phyloP scores from a whole-genome alignment of 2,113 vertebrate genomes.

The Peromyscus maniculatus region DNA sequence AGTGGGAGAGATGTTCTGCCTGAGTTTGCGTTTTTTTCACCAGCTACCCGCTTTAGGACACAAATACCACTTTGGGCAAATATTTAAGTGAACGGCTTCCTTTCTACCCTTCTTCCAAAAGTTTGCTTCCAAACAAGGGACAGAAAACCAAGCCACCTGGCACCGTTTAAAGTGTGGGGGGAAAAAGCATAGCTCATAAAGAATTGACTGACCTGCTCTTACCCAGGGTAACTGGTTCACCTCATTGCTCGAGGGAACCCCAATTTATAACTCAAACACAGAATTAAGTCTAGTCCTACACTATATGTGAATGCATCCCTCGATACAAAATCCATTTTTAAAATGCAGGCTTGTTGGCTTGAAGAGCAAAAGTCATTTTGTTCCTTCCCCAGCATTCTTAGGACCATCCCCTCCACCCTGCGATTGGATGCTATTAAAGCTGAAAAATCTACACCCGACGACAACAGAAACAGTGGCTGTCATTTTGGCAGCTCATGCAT shows the following conservation, averaged over 20 bases:
- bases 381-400: not conserved
- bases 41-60: not conserved
- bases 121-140: not conserved
- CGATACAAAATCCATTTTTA: not conserved
- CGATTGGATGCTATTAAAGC: not conserved
- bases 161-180: too few species aligned
- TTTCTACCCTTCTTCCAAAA: not conserved
- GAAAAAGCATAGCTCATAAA: fast-evolving
- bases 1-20: fast-evolving
- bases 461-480: too few species aligned
- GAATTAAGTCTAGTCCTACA: not conserved
- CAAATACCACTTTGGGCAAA: not conserved
- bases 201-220: not conserved
- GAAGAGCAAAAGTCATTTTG: not conserved
- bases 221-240: not conserved
- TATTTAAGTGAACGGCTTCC: not conserved
- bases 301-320: not conserved
- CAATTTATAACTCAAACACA: not conserved
- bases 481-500: not conserved
- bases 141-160: not conserved
- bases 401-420: not conserved
- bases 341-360: not conserved
- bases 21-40: not conserved
- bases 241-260: not conserved
- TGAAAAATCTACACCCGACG: not conserved